These are phyloP conservation scores for Phenganax subtilis DNA, from an alignment of 92 coral and sea anemone genomes.

Conservation along the genomic window DNA sequence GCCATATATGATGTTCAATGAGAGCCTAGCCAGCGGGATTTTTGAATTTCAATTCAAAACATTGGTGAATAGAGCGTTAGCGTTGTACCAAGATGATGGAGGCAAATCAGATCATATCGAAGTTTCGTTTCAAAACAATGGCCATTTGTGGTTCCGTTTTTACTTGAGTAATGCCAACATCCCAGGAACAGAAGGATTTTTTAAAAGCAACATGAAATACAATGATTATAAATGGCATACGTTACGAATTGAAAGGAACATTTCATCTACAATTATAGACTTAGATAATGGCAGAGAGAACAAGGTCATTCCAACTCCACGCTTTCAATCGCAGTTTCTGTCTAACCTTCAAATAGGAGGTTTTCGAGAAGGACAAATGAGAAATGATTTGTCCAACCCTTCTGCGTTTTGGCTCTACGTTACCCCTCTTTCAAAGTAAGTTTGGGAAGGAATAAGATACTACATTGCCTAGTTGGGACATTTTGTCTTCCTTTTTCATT, in stretches of 20 bases:
- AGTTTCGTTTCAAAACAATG: not conserved
- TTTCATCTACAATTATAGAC: not conserved
- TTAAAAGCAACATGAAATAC: not conserved
- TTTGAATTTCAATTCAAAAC: constrained; percentile 34
- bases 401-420: not conserved
- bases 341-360: constrained; percentile 9
- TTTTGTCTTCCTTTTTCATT: too few relatives aligned
- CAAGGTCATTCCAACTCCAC: not conserved
- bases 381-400: not conserved
- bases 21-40: constrained; percentile 13
- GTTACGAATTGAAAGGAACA: constrained; percentile 8
- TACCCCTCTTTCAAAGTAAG: not conserved
- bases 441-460: not conserved
- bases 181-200: not conserved
- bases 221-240: constrained; percentile 30
- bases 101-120: not conserved
- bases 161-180: not conserved
- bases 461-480: not conserved
- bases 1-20: constrained; percentile 8
- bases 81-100: constrained; percentile 20
- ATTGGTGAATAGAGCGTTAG: constrained; percentile 1
- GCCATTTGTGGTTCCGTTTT: not conserved
- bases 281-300: not conserved
- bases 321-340: not conserved
- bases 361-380: not conserved